Conservation (phyloP, 1,140 invertebrate species). For the Nylanderia fulva region DNA sequence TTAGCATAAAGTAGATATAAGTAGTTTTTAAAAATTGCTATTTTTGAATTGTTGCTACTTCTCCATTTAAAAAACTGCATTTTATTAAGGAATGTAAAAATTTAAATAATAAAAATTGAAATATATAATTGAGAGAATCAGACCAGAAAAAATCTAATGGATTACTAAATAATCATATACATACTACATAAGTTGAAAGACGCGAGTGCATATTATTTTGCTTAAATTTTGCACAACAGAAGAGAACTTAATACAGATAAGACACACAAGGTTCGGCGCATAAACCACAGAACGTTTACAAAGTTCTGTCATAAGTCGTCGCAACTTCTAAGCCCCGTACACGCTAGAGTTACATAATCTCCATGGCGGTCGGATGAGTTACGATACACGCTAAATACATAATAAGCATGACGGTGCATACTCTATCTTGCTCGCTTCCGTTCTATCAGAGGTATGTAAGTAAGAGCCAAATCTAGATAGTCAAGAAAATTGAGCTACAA, state of each 20-base stretch:
- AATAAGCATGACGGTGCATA: slow-evolving; percentile 59
- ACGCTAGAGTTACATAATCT: slow-evolving; percentile 55
- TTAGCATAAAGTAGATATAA: neutral
- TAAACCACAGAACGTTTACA: slow-evolving; percentile 47
- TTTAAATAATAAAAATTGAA: neutral
- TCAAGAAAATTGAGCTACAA: slow-evolving; percentile 36
- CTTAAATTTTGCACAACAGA: slow-evolving; percentile 17
- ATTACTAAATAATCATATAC: slow-evolving; percentile 27
- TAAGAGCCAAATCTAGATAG: slow-evolving; percentile 45
- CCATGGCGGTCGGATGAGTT: slow-evolving; percentile 41
- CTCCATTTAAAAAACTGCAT: neutral
- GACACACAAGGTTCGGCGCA: slow-evolving; percentile 16
- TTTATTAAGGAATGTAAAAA: too few species aligned
- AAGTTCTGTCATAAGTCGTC: slow-evolving; percentile 72
- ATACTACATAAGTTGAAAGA: neutral
- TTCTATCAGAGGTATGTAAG: slow-evolving; percentile 64
- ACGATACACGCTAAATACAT: slow-evolving; percentile 71
- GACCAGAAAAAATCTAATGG: neutral
- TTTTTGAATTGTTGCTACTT: neutral
- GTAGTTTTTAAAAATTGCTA: neutral
- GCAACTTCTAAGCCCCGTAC: slow-evolving; percentile 62
- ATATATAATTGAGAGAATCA: neutral
- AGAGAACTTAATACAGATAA: slow-evolving; percentile 51
- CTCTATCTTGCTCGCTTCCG: neutral
- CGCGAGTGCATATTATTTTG: neutral